phyloP scores from a whole-genome alignment of 2,888 invertebrate species.

The Mimas tiliae region DNA sequence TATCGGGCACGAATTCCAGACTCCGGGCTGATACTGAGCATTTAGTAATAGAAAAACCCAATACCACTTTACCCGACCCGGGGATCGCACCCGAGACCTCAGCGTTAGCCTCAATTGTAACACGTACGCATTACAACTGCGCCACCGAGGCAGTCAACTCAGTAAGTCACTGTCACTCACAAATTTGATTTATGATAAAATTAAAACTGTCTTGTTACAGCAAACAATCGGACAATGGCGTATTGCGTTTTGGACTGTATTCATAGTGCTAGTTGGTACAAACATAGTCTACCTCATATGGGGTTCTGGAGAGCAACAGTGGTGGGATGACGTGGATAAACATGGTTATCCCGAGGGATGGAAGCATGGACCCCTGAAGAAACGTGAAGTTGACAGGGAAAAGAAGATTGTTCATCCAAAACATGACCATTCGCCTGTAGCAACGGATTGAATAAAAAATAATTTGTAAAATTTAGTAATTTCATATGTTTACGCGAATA shows the following conservation, averaged over 20 bases:
- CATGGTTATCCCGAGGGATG: constrained; percentile 70
- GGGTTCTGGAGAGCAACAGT: constrained; percentile 90
- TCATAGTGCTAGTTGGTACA: constrained; percentile 87
- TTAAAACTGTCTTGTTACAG: constrained; percentile 60
- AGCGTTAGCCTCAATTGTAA: too few species aligned
- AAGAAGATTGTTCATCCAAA: constrained; percentile 71
- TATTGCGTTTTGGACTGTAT: constrained; percentile 91
- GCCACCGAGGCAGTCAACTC: too few species aligned
- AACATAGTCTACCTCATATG: constrained; percentile 88
- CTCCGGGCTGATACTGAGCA: too few species aligned
- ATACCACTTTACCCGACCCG: too few species aligned
- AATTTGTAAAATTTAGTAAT: neutral
- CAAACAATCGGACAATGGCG: constrained; percentile 89
- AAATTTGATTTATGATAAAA: too few species aligned
- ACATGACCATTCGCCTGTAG: constrained; percentile 71
- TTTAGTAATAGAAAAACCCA: too few species aligned
- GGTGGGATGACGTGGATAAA: constrained; percentile 89
- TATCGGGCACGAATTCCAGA: too few species aligned
- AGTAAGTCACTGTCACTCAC: too few species aligned
- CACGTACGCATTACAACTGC: too few species aligned
- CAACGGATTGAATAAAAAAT: constrained; percentile 46
- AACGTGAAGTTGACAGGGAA: constrained; percentile 50
- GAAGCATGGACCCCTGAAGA: constrained; percentile 70
- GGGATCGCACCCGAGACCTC: too few species aligned
- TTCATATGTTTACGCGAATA: too few species aligned